Percentiles rank a stretch among this genome's conserved stretches.
phyloP scores from a whole-genome alignment of 1,140 invertebrate genomes.

The Polypedilum pembai region DNA sequence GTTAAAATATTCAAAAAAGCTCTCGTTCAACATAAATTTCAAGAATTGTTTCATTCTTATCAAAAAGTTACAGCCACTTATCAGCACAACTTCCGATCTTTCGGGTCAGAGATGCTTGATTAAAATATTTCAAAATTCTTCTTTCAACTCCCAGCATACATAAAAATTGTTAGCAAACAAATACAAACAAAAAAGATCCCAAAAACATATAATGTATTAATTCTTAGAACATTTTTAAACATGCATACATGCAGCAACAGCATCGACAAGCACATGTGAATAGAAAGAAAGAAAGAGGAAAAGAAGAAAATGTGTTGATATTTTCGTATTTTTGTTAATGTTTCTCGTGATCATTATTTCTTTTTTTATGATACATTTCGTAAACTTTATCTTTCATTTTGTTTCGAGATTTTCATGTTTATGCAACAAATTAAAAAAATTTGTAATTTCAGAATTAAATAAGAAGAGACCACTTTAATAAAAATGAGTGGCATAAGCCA shows the following conservation, averaged over 20 bases:
- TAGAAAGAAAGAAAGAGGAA: background rate
- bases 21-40: background rate
- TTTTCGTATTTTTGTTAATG: background rate
- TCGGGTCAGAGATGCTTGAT: background rate
- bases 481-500: background rate
- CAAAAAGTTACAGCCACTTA: background rate
- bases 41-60: background rate
- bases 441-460: too few species aligned
- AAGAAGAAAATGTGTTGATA: conserved; percentile 7
- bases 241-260: background rate
- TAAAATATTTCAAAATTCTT: background rate
- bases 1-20: background rate
- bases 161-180: background rate
- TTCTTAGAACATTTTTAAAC: background rate
- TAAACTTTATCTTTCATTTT: too few species aligned
- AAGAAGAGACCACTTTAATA: too few species aligned
- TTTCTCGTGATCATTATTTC: background rate
- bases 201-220: background rate
- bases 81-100: background rate
- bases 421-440: background rate
- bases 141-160: background rate
- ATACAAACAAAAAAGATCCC: background rate
- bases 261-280: background rate
- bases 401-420: too few species aligned
- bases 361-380: background rate